Base-by-base conservation (phyloP, 2,888 invertebrate genomes). In the Parnassius orleans region DNA sequence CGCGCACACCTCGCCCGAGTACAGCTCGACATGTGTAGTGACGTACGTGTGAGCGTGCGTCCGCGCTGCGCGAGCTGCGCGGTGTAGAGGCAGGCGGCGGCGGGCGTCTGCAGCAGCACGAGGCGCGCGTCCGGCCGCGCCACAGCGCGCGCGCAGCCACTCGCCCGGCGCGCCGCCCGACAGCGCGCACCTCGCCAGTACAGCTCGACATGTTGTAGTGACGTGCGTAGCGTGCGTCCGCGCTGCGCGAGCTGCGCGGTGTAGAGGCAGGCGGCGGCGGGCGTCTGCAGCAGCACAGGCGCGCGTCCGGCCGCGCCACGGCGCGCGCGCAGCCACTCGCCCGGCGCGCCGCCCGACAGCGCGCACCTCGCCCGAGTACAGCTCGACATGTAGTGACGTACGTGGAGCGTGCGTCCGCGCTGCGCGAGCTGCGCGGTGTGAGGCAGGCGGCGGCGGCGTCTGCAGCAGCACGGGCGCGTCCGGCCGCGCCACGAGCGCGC, bases 21-120 rank as follows among this genome's bases (percentile, higher is more conserved):
- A 80, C 66, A 87, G 44, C 75, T 87, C 87, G 68, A n/a, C n/a
- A n/a, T n/a, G n/a, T n/a, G n/a, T n/a, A n/a, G n/a, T n/a, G 24
- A 57, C 59, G 14, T 42, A 59, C 60, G 63, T 56, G 57, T 62
- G 54, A 68, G 60, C 44, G 60, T 11, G 69, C 65, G 65, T 11
- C 74, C 72, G 42, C 65, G 68, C 65, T 57, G 43, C 19, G 11
- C 24, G 24, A 58, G 58, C 54, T 47, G 52, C 42, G 66, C 46
- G 54, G 69, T 71, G 61, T 71, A 69, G 60, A 74, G 66, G 54
- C 68, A 66, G 53, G 57, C 65, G 44, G 77, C 71, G 57, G 87
- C 86, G 0, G 86, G 88, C 59, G 85, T 75, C 81, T 87, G 87
- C 77, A 90, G 73, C 72, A 88, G 72, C 74, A 88, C 65, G 60